These are phyloP conservation scores for Apeira syringaria DNA, from an alignment of 2,888 invertebrate genomes.

Conservation along the genomic window DNA sequence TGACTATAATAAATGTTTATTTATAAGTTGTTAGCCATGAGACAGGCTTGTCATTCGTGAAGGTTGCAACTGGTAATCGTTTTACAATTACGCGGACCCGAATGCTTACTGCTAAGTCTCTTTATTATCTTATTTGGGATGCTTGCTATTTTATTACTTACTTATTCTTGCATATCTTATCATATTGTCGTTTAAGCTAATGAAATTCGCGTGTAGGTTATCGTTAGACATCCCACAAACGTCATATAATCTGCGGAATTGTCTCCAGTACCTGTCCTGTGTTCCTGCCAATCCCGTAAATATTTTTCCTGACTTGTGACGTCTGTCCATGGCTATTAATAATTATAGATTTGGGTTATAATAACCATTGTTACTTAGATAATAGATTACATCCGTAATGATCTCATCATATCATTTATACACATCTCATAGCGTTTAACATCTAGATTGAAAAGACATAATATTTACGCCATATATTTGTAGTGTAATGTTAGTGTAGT, in stretches of 20 bases:
- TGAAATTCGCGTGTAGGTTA: background rate
- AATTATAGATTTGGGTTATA: slow-evolving; percentile 38
- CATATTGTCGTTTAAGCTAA: background rate
- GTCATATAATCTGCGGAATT: background rate
- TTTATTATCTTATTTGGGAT: no score
- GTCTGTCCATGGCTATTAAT: slow-evolving; percentile 39
- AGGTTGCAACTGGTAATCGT: background rate
- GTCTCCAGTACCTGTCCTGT: background rate
- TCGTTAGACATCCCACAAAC: background rate
- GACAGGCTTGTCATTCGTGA: slow-evolving; percentile 37
- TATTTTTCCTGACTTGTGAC: slow-evolving; percentile 21
- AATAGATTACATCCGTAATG: slow-evolving; percentile 35
- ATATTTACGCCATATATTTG: slow-evolving; percentile 58
- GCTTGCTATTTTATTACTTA: no score
- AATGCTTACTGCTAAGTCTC: background rate
- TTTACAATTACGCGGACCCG: background rate
- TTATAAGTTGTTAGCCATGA: slow-evolving; percentile 45
- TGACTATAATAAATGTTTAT: slow-evolving; percentile 58
- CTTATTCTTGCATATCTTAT: background rate
- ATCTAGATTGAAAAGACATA: slow-evolving; percentile 65
- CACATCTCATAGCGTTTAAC: slow-evolving; percentile 76
- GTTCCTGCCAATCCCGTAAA: slow-evolving; percentile 1
- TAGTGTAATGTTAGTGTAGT: slow-evolving; percentile 58
- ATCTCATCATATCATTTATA: slow-evolving; percentile 76
- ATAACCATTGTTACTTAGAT: slow-evolving; percentile 20